Percentiles rank a stretch among this genome's conserved stretches.
These are phyloP conservation scores for Gandaritis pyraliata DNA, from an alignment of 2,888 invertebrate species.

Conservation along the genomic window DNA sequence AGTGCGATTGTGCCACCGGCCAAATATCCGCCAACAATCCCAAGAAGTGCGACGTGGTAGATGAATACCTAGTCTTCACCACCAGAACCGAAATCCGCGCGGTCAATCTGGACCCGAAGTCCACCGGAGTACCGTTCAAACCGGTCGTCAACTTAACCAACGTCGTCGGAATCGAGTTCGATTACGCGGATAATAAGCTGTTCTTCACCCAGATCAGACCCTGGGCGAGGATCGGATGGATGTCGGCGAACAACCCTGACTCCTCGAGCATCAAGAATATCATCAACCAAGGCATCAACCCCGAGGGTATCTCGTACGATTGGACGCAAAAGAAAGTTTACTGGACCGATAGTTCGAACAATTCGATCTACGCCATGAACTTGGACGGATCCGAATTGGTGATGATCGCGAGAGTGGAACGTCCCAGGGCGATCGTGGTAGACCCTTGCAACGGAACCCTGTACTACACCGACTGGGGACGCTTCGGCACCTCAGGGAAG, in stretches of 20 bases:
- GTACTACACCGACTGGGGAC: conserved; percentile 98
- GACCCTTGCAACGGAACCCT: conserved; percentile 98
- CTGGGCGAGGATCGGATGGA: conserved; percentile 94
- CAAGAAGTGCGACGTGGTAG: conserved; percentile 91
- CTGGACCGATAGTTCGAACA: conserved; percentile 98
- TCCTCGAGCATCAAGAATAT: conserved; percentile 86
- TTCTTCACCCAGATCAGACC: conserved; percentile 97
- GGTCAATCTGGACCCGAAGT: conserved; percentile 93
- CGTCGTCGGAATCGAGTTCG: conserved; percentile 98
- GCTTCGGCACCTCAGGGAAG: conserved; percentile 96
- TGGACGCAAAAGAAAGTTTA: conserved; percentile 99
- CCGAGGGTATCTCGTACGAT: conserved; percentile 97
- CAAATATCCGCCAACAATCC: conserved; percentile 86
- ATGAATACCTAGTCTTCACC: conserved; percentile 96
- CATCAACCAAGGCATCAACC: conserved; percentile 92
- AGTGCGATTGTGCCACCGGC: conserved; percentile 97
- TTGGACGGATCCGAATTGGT: conserved; percentile 93
- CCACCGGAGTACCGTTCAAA: conserved; percentile 92
- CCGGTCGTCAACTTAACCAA: conserved; percentile 94
- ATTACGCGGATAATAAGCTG: conserved; percentile 93
- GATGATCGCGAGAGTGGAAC: conserved; percentile 96
- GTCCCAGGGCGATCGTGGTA: conserved; percentile 97
- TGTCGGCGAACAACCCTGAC: conserved; percentile 89
- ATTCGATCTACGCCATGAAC: conserved; percentile 97
- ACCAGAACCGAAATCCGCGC: conserved; percentile 97